Base-by-base conservation (phyloP, 2,888 invertebrate species). In the Nemoura dubitans region DNA sequence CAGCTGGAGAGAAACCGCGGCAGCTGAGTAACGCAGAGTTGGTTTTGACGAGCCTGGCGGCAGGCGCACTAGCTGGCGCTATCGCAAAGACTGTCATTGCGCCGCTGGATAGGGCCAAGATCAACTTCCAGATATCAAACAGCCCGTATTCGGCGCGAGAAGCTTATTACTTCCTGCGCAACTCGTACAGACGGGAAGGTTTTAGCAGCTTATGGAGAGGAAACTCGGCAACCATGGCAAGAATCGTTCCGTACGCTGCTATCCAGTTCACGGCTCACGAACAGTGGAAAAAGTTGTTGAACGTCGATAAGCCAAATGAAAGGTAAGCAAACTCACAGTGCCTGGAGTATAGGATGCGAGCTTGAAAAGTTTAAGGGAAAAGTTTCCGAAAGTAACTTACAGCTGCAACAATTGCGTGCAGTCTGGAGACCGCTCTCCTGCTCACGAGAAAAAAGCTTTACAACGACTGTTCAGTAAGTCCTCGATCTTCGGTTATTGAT, bases 191-290 rank as follows among this genome's bases (percentile, higher is more conserved):
- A 89, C 93, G 93, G 25, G 96, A 98, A 90, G 99, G 99, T 0
- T 92, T 97, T 85, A 89, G 95, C 16, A 96, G 97, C 87, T 92
- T 99, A 89, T 99, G 98, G 98, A 94, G 99, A 86, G 99, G 99
- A 2, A 99, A 99, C 94, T 97, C 98, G 89, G 99, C 99, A 3
- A 99, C 99, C 0, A 98, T 99, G 98, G 98, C 97, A 25, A 93
- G 99, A 87, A 98, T 99, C 88, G 93, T 99, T 85, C 99, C 99
- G 0, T 99, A 99, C 92, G 98, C 99, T 28, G 98, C 99, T 80
- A 96, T 99, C 89, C 99, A 99, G 93, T 99, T 99, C 92, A 96
- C 98, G 0, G 96, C 99, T 76, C 98, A 99, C 92, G 99, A 99
- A 92, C 99, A 99, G 91, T 99, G 97, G 96, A 98, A 98, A 91